Percentiles rank a stretch among this genome's conserved stretches.
These are phyloP conservation scores for Oryzias dopingdopingensis DNA, from an alignment of 2,797 vertebrate species.

Conservation along the genomic window DNA sequence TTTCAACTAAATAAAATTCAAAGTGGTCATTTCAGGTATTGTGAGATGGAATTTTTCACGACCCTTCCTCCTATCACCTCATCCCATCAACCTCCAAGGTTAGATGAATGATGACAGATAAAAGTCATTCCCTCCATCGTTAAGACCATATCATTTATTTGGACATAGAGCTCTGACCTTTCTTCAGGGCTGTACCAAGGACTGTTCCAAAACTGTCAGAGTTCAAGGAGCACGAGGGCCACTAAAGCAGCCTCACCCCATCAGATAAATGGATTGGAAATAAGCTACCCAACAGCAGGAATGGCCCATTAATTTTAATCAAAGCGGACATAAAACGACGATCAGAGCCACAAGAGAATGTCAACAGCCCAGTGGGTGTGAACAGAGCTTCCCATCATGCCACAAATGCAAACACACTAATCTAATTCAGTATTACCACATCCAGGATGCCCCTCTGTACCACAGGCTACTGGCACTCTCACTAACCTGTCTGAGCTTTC, in stretches of 20 bases:
- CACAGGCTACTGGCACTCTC: constrained; percentile 53
- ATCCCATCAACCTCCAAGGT: constrained; percentile 60
- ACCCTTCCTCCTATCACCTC: constrained; percentile 25
- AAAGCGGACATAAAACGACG: constrained; percentile 92
- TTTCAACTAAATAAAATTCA: constrained; percentile 46
- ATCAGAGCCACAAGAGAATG: constrained; percentile 88
- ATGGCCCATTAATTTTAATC: constrained; percentile 99
- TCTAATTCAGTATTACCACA: constrained; percentile 35
- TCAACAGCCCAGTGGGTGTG: constrained; percentile 89
- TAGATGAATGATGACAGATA: constrained; percentile 74
- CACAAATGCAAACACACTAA: constrained; percentile 28
- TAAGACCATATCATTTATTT: constrained; percentile 85
- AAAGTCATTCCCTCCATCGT: constrained; percentile 78
- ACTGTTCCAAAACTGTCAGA: constrained; percentile 86
- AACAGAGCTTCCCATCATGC: constrained; percentile 70
- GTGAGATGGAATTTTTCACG: constrained; percentile 32
- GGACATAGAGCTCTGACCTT: constrained; percentile 84
- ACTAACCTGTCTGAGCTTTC: constrained; percentile 58
- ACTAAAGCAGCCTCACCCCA: constrained; percentile 80
- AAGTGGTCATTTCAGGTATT: constrained; percentile 61
- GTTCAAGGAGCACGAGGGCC: constrained; percentile 77
- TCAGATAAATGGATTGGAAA: constrained; percentile 96
- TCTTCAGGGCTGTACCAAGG: constrained; percentile 71
- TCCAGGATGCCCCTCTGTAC: constrained; percentile 47
- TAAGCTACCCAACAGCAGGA: constrained; percentile 88